Evolutionary conservation across 2,797 vertebrate genomes (phyloP).

Genomic region (Xenentodon cancila): DNA sequence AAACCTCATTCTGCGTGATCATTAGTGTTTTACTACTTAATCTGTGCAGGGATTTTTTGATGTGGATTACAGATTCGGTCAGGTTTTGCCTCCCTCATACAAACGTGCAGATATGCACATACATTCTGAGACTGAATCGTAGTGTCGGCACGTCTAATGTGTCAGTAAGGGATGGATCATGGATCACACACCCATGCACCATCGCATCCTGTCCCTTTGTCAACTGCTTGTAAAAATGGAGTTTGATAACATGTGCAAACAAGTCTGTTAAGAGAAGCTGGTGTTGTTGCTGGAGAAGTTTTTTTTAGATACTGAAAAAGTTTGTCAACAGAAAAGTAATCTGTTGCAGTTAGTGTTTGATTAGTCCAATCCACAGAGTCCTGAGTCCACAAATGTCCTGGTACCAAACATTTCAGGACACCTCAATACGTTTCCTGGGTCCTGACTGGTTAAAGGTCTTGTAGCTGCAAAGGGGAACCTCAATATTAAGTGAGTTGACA

Average conservation of each 20-base stretch:
- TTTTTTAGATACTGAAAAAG: not conserved
- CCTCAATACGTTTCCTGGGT: too few relatives aligned
- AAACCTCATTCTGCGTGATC: too few relatives aligned
- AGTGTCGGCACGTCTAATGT: not conserved
- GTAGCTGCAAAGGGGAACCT: too few relatives aligned
- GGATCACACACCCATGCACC: slow-evolving; percentile 9
- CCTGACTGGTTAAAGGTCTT: too few relatives aligned
- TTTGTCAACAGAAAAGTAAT: too few relatives aligned
- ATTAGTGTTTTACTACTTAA: too few relatives aligned
- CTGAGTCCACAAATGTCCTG: too few relatives aligned
- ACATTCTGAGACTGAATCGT: not conserved
- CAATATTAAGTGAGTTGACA: too few relatives aligned
- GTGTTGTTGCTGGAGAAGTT: not conserved
- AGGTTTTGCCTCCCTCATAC: slow-evolving; percentile 7
- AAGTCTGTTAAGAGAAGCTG: not conserved
- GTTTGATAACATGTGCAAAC: not conserved
- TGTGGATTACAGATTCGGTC: slow-evolving; percentile 26
- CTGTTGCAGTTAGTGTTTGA: too few relatives aligned
- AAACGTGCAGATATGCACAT: not conserved
- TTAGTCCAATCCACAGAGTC: too few relatives aligned
- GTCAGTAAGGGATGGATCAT: slow-evolving; percentile 21
- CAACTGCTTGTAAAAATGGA: not conserved
- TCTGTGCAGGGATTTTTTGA: too few relatives aligned
- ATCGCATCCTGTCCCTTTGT: not conserved
- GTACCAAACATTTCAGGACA: too few relatives aligned